Evolutionary conservation across 1,140 invertebrate species (phyloP), one percentile per base, ranked within the genome.

Genomic region (Eufriesea mexicana): DNA sequence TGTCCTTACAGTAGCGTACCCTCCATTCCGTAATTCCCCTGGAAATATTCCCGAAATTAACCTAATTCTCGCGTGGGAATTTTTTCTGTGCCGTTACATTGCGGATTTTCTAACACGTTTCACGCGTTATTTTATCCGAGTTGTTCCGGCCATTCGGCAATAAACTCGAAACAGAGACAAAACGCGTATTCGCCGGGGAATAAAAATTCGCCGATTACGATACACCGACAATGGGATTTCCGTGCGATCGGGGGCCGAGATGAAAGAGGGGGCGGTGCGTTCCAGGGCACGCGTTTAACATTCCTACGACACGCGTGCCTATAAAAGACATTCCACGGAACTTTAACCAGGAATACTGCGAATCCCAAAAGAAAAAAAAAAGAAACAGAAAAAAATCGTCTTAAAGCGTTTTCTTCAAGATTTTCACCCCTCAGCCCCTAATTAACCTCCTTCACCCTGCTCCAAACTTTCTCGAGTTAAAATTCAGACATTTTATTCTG

Each of bases 261-360:
- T 61, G 59, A 47, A 25, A 71, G 59, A 28, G n/a, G 35, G 23
- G 74, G 12, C 12, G 35, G n/a, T n/a, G 64, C 79, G 55, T 80
- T 81, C 71, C 61, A 67, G 71, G 51, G 71, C 68, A 84, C 70
- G 78, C 49, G 78, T 80, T 74, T 57, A 64, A 81, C 68, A 81
- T 81, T 20, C 70, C 61, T 64, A 64, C 45, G 35, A 67, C 42
- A 45, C 18, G 14, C 7, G 68, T 18, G 23, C 6, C 45, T 51
- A n/a, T 66, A 77, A 71, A 71, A 72, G 67, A 71, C 77, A 71
- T 71, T 71, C 67, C 66, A 4, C 35, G 35, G 35, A 4, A 35
- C 35, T 1, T 35, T 35, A 35, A 35, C 35, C 35, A 10, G 18
- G 64, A 61, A 74, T 57, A 35, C 70, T 6, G 35, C 10, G 12